phyloP scores from a whole-genome alignment of 2,888 invertebrate genomes.

The Epistrophe grossulariae region DNA sequence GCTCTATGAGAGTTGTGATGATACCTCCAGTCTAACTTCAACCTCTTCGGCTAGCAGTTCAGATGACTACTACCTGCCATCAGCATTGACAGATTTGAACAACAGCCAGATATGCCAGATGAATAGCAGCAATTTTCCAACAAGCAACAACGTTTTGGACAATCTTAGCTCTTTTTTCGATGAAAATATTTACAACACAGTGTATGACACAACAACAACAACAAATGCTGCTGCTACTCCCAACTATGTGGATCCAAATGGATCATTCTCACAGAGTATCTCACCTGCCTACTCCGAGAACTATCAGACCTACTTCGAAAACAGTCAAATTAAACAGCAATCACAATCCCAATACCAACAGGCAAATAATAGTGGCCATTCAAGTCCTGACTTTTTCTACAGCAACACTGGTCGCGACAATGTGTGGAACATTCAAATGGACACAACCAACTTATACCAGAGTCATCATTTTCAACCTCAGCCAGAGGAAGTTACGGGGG shows the following conservation, averaged over 20 bases:
- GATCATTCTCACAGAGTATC: constrained; percentile 47
- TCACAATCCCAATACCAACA: constrained; percentile 75
- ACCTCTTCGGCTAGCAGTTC: constrained; percentile 82
- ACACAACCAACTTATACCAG: constrained; percentile 73
- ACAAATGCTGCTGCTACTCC: constrained; percentile 4
- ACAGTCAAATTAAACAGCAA: constrained; percentile 62
- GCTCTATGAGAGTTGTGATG: constrained; percentile 82
- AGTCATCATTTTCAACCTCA: constrained; percentile 55
- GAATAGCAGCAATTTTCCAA: constrained; percentile 29
- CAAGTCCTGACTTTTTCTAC: constrained; percentile 81
- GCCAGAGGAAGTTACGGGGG: constrained; percentile 42
- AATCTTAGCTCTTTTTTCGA: constrained; percentile 63
- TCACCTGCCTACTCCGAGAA: constrained; percentile 52
- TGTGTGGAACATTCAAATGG: constrained; percentile 83
- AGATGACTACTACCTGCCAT: constrained; percentile 81
- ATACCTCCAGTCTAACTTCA: constrained; percentile 82
- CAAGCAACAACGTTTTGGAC: constrained; percentile 49
- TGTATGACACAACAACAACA: constrained; percentile 49
- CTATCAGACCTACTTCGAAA: constrained; percentile 53
- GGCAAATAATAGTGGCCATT: constrained; percentile 65
- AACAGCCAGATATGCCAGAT: constrained; percentile 39
- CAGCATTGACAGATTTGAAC: constrained; percentile 66
- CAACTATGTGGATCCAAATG: constrained; percentile 38
- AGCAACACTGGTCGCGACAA: constrained; percentile 82
- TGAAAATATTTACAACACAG: constrained; percentile 72